These are phyloP conservation scores for Machimus rusticus DNA, from an alignment of 2,888 invertebrate species.

Conservation along the genomic window DNA sequence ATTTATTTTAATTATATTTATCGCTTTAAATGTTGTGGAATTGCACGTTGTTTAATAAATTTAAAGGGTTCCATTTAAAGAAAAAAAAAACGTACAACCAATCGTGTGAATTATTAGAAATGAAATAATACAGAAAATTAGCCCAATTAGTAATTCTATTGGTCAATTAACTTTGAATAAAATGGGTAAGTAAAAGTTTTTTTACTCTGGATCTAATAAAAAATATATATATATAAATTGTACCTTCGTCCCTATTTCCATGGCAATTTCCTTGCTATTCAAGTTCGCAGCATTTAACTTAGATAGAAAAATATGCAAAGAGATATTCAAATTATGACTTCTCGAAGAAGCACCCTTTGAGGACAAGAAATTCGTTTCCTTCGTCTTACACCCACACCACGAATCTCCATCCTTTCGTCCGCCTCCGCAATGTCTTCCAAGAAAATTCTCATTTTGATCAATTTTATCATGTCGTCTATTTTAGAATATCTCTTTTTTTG, in stretches of 20 bases:
- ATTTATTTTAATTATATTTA: background rate
- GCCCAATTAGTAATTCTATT: background rate
- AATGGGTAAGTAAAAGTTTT: background rate
- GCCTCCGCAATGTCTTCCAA: background rate
- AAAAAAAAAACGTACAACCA: background rate
- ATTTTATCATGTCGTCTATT: background rate
- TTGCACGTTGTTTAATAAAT: background rate
- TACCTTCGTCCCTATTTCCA: background rate
- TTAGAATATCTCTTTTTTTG: background rate
- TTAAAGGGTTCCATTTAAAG: background rate
- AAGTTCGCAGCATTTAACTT: background rate
- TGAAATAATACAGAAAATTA: background rate
- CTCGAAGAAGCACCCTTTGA: background rate
- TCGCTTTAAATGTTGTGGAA: slow-evolving; percentile 7
- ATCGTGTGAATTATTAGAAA: background rate
- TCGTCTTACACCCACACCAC: too few relatives aligned
- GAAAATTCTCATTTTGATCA: background rate
- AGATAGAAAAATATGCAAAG: background rate
- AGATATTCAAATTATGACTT: background rate
- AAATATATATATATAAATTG: background rate
- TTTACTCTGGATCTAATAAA: background rate
- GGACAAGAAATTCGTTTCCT: background rate
- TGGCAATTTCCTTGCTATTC: background rate
- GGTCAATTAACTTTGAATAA: background rate
- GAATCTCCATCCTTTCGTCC: background rate